Evolutionary conservation across 2,888 invertebrate genomes (phyloP), one percentile per base, ranked within the genome.

Genomic region (Acronicta aceris): DNA sequence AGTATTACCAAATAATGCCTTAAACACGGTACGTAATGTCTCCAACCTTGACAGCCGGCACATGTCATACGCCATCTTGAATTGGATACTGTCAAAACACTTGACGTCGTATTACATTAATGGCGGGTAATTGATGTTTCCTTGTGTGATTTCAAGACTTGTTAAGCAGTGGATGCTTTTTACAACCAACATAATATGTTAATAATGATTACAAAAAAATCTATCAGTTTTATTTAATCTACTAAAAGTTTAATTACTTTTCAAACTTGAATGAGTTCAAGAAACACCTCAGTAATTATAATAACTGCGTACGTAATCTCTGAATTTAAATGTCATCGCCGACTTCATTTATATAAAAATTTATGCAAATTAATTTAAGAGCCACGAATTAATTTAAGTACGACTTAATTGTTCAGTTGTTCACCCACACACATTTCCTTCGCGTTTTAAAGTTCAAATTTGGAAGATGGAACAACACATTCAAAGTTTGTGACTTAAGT

Each of bases 1-100:
- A 42, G 46, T 49, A 54, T 60, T 58, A 63, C 51, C 40, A 55
- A 53, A 65, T 59, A 46, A 62, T 68, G 38, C 45, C 65, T 59
- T 48, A 40, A 52, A 65, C 46, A 17, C 30, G 50, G 54, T 62
- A 59, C 59, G 62, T 63, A 71, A 68, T 68, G 68, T 59, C 41
- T 49, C 42, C 55, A 74, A 68, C 83, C 81, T 82, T 83, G 81
- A 68, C 64, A 77, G 65, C 67, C 66, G 65, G 65, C 71, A 77
- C 75, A 79, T 74, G 77, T 78, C 64, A 68, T 67, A 51, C 68
- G 65, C 74, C 73, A 75, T 74, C 69, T 71, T 74, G 65, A 60
- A 74, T 74, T 54, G 64, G 62, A 62, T 27, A 71, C 65, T 74
- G 76, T 74, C 74, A 72, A 65, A 77, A 78, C 63, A 59, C 59